phyloP scores from a whole-genome alignment of 35 echinoderm and acorn worm genomes.

The Strongylocentrotus purpuratus region DNA sequence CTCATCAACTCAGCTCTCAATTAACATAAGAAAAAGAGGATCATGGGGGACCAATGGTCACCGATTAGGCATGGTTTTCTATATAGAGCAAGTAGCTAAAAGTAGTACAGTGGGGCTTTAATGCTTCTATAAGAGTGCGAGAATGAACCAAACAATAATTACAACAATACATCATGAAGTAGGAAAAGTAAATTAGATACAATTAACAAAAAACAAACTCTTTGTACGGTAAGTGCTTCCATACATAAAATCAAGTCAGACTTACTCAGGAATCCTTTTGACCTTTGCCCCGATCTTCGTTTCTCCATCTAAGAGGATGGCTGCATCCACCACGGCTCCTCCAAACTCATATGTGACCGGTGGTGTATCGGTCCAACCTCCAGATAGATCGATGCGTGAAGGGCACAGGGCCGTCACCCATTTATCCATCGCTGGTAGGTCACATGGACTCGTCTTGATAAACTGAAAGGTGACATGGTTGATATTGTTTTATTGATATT shows the following conservation, averaged over 20 bases:
- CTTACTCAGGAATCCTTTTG: slow-evolving; percentile 89
- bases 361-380: slow-evolving; percentile 97
- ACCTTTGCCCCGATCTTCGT: slow-evolving; percentile 90
- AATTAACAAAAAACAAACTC: background rate
- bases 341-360: slow-evolving; percentile 96
- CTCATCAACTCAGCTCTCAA: too few species aligned
- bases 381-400: slow-evolving; percentile 85
- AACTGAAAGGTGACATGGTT: slow-evolving; percentile 58
- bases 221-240: background rate
- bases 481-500: background rate
- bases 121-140: too few species aligned
- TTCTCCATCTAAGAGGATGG: slow-evolving; percentile 88
- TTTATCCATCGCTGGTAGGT: slow-evolving; percentile 76
- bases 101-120: too few species aligned
- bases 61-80: too few species aligned
- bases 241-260: background rate
- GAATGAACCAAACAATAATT: too few species aligned
- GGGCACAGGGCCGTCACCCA: slow-evolving; percentile 89
- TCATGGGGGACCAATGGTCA: too few species aligned
- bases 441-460: slow-evolving; percentile 71
- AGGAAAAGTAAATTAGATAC: too few species aligned
- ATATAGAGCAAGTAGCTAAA: too few species aligned
- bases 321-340: slow-evolving; percentile 91
- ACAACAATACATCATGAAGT: too few species aligned
- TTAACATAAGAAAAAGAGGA: too few species aligned